phyloP scores from a whole-genome alignment of 2,797 vertebrate genomes.

The Muscicapa striata region DNA sequence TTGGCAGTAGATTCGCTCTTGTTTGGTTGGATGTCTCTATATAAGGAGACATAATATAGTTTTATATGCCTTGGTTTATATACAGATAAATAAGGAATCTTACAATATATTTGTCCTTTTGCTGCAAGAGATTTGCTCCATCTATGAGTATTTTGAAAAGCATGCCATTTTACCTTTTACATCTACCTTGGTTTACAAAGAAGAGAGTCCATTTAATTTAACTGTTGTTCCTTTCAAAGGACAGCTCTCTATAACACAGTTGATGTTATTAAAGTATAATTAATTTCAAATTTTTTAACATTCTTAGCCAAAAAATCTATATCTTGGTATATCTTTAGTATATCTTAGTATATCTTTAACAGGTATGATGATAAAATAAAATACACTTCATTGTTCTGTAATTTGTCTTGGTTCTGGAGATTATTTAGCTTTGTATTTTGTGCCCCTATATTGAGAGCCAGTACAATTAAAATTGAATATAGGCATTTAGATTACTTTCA shows the following conservation, averaged over 20 bases:
- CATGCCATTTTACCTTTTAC: conserved; percentile 41
- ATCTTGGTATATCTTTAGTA: not conserved
- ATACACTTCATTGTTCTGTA: not conserved
- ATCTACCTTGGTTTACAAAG: conserved; percentile 50
- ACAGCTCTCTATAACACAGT: conserved; percentile 16
- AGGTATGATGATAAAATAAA: not conserved
- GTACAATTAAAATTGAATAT: not conserved
- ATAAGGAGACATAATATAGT: conserved; percentile 42
- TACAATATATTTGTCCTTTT: conserved; percentile 49
- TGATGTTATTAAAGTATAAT: not conserved
- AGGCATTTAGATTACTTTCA: not conserved
- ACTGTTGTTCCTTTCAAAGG: conserved; percentile 49
- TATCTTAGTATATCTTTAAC: not conserved
- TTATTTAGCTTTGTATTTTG: conserved; percentile 9
- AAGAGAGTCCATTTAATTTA: conserved; percentile 41
- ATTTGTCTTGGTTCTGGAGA: not conserved
- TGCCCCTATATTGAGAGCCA: not conserved
- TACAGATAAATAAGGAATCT: conserved; percentile 28
- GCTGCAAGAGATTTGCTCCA: conserved; percentile 61
- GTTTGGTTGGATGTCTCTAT: conserved; percentile 46
- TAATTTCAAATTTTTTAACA: not conserved
- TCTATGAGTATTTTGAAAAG: conserved; percentile 34
- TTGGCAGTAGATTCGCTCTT: conserved; percentile 72
- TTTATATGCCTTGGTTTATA: conserved; percentile 50
- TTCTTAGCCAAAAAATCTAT: not conserved